phyloP scores from a whole-genome alignment of 2,888 invertebrate species.

The Tipula vernalis region DNA sequence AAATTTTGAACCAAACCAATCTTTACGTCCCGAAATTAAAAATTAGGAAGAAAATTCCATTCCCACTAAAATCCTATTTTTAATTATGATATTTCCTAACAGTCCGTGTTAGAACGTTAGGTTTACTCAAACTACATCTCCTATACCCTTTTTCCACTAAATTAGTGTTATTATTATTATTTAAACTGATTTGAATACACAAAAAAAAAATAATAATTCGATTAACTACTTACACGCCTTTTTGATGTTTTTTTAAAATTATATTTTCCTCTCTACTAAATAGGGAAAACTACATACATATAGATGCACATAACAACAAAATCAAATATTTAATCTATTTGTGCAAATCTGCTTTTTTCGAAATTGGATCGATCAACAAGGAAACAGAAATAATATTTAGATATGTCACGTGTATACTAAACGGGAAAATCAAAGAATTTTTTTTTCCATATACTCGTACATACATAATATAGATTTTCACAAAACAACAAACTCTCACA shows the following conservation, averaged over 20 bases:
- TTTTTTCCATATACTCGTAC: neutral
- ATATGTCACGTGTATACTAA: neutral
- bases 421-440: neutral
- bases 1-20: too few relatives aligned
- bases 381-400: neutral
- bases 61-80: neutral
- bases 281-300: neutral
- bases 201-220: neutral
- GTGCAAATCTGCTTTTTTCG: neutral
- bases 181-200: neutral
- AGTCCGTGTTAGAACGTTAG: neutral
- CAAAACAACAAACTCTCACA: neutral
- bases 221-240: constrained; percentile 4
- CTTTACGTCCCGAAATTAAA: too few relatives aligned
- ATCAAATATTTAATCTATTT: neutral
- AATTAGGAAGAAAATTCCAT: neutral
- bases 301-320: neutral
- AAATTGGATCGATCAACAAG: constrained; percentile 4
- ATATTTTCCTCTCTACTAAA: neutral
- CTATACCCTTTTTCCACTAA: neutral
- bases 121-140: neutral
- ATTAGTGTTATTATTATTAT: neutral
- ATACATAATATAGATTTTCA: neutral
- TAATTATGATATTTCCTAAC: neutral
- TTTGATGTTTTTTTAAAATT: neutral